Base-by-base conservation (phyloP, 2,113 vertebrate genomes). In the Miniopterus natalensis region DNA sequence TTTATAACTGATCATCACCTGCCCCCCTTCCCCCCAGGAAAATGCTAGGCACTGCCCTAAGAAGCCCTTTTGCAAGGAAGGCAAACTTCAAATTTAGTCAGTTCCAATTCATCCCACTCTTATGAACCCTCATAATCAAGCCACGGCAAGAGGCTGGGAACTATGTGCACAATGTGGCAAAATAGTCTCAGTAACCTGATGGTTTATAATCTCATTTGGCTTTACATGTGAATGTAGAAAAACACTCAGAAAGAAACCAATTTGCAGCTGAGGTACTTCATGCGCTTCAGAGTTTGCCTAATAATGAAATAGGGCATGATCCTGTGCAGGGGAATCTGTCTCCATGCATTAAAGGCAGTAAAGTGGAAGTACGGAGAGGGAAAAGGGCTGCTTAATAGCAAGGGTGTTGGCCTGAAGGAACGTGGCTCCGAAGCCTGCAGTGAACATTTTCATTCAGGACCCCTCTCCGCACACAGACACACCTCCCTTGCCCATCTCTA, bases 21-120 rank as follows among this genome's bases (percentile, higher is more conserved):
- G 49, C 63, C 31, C 29, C 31, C 6, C 63, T 13, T 47, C 8
- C 29, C 27, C 49, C 73, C 6, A 31, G 80, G 57, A 20, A 75
- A 55, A 83, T 40, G 20, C 45, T 47, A 55, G 80, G 47, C 1
- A 20, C n/a, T 15, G 27, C 17, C 25, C 80, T 93, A 79, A 55
- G 68, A 79, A 73, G 57, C 2, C 27, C 51, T 59, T 85, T 63
- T 81, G 29, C 51, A 57, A 71, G 79, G 15, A 75, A 96, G 81
- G 65, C 36, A 71, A 92, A 53, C 6, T 31, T 91, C 29, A 80
- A 70, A 88, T 92, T 84, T n/a, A 45, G 29, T 88, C 75, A n/a
- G 11, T 87, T 92, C 90, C 42, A 65, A 79, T 85, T 59, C 42
- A 27, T 36, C 47, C 29, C 49, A 27, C 31, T n/a, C 57, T 88